Evolutionary conservation across 2,797 vertebrate genomes (phyloP), one percentile per base, ranked within the genome.

Genomic region (Cyclura pinguis): DNA sequence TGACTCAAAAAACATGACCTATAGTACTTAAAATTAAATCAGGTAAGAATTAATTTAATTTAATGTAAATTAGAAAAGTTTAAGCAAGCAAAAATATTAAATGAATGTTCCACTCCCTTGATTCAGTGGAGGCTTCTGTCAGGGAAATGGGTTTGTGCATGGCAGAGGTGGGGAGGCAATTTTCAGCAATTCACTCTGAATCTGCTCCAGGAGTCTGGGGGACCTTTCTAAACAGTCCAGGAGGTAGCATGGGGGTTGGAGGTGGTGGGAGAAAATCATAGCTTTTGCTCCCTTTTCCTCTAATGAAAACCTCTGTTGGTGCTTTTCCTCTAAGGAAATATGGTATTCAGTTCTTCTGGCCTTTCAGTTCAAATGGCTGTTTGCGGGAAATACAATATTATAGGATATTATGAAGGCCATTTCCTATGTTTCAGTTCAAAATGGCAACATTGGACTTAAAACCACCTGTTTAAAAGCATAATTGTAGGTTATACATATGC

Each of bases 321-420:
- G 24, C 35, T 76, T 76, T 76, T 18, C 24, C 8, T 55, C 47
- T 52, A 29, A 55, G 67, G 52, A 85, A 91, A 47, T 6, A 92
- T 87, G 50, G 24, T 32, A 22, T n/a, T 94, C 74, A 82, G 91
- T 59, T 59, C 2, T 93, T 42, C 18, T 76, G 18, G 35, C 14
- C 38, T 74, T 74, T 42, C 14, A 76, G 2, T 42, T 76, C 74
- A 76, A 22, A 76, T 35, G 18, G 38, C 22, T 89, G 69, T 38
- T 7, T 91, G 24, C 29, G 84, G 85, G 84, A 18, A 8, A 8
- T 10, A 38, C 18, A 84, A 32, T 69, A 64, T 84, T 67, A 69
- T 52, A 16, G 42, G 62, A 13, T n/a, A 62, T 62, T 59, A 22
- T 38, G 57, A 59, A 47, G 42, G 24, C 38, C 22, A 64, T n/a